Evolutionary conservation across 2,113 vertebrate genomes (phyloP).

Genomic region (Colossoma macropomum): DNA sequence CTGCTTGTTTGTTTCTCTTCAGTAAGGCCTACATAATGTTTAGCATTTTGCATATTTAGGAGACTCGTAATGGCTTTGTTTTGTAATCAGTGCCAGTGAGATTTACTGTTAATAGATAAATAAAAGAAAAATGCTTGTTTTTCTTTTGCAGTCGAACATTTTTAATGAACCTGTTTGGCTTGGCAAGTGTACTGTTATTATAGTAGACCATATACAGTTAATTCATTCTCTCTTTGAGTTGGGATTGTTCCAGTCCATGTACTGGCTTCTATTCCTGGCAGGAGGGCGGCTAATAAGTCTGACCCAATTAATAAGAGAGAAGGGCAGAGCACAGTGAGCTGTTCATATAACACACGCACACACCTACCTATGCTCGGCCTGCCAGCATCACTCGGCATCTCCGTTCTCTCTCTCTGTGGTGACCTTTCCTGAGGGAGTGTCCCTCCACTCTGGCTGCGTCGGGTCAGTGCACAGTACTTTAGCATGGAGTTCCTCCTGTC

Average conservation of each 20-base stretch:
- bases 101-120: no score
- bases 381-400: slow-evolving; percentile 19
- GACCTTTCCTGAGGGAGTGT: slow-evolving; percentile 47
- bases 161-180: background rate
- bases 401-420: slow-evolving; percentile 33
- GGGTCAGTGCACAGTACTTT: slow-evolving; percentile 38
- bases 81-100: no score
- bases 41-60: no score
- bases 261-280: slow-evolving; percentile 49
- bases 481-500: slow-evolving; percentile 15
- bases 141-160: background rate
- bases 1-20: no score
- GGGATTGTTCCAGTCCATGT: slow-evolving; percentile 16
- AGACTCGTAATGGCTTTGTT: background rate
- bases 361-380: slow-evolving; percentile 2
- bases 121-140: no score
- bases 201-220: background rate
- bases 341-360: background rate
- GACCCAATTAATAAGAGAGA: slow-evolving; percentile 46
- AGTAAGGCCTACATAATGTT: no score
- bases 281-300: slow-evolving; percentile 47
- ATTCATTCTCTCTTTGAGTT: slow-evolving; percentile 26
- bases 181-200: background rate
- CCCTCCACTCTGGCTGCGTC: slow-evolving; percentile 7
- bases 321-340: slow-evolving; percentile 15